These are phyloP conservation scores for Hemiprocne comata DNA, from an alignment of 2,113 vertebrate species.

Conservation along the genomic window DNA sequence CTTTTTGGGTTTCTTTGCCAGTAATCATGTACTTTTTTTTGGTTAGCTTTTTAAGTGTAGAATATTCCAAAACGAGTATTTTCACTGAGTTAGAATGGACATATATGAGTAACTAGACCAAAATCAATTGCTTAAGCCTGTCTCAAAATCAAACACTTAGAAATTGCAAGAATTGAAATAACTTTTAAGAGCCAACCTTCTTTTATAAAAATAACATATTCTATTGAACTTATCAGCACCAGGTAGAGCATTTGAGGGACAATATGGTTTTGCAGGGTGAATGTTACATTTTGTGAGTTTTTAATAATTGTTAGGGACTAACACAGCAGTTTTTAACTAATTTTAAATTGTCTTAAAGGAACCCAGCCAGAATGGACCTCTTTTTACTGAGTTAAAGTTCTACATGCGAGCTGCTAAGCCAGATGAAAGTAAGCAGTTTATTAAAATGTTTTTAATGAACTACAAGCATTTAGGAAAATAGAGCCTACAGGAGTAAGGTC, in stretches of 20 bases:
- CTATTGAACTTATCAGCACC: not conserved
- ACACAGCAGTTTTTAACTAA: conserved; percentile 3
- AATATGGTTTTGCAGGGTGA: not conserved
- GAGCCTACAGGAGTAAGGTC: not conserved
- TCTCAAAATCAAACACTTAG: not conserved
- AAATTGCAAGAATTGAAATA: not conserved
- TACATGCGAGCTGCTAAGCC: conserved; percentile 97
- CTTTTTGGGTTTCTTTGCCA: not conserved
- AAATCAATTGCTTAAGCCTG: not conserved
- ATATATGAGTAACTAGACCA: not conserved
- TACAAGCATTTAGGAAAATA: conserved; percentile 20
- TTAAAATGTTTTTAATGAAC: conserved; percentile 60
- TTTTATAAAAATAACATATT: not conserved
- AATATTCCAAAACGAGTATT: not conserved
- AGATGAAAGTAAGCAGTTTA: conserved; percentile 87
- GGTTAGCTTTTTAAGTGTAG: not conserved
- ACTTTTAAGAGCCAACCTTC: not conserved
- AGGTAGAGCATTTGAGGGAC: not conserved
- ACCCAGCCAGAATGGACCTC: conserved; percentile 93
- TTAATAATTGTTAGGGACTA: not conserved
- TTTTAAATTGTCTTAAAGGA: conserved; percentile 83
- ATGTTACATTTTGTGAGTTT: not conserved
- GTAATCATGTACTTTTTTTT: not conserved
- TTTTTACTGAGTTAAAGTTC: conserved; percentile 96
- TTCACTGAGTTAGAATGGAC: not conserved